These are phyloP conservation scores for Ammospiza nelsoni DNA, from an alignment of 2,113 vertebrate genomes.

Conservation along the genomic window DNA sequence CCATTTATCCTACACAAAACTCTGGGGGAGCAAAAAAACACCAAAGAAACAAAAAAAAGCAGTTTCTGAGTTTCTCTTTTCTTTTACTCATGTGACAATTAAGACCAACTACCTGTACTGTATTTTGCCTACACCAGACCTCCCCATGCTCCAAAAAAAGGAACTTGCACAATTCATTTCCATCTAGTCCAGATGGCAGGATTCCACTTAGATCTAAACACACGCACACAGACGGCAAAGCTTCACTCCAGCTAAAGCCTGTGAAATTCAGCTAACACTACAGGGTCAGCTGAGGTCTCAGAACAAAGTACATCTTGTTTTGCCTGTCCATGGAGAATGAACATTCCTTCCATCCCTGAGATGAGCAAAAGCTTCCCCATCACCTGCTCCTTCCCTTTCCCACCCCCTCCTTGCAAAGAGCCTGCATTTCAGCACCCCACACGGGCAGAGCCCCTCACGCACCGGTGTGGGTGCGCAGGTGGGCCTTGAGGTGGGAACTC, in stretches of 20 bases:
- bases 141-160: not conserved
- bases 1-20: not conserved
- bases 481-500: constrained; percentile 97
- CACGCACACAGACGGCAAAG: not conserved
- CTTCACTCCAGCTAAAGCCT: not conserved
- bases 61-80: not conserved
- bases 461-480: constrained; percentile 98
- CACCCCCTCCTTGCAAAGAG: rapidly evolving
- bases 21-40: not conserved
- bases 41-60: not conserved
- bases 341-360: not conserved
- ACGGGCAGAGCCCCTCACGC: not conserved
- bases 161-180: not conserved
- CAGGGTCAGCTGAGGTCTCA: constrained; percentile 17
- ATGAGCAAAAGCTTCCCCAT: not conserved
- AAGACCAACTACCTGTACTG: not conserved
- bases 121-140: not conserved
- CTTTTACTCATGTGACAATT: not conserved
- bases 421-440: not conserved
- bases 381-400: not conserved
- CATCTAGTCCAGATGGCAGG: not conserved
- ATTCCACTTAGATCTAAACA: not conserved
- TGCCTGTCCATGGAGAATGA: not conserved
- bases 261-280: not conserved
- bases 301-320: constrained; percentile 57